phyloP scores from a whole-genome alignment of 2,888 invertebrate species.

The Cheilosia grossa region DNA sequence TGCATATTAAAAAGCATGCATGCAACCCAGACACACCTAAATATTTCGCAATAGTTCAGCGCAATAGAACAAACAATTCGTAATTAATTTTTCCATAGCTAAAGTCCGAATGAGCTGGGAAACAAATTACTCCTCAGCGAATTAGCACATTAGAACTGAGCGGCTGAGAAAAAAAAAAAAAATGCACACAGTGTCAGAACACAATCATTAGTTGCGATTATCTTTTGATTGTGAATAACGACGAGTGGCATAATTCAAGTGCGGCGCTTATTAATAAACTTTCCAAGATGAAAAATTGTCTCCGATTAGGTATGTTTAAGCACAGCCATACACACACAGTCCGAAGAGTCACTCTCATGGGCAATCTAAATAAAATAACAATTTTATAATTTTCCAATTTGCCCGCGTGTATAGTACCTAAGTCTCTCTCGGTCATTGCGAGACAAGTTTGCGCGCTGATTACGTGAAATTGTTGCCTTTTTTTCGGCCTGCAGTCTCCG shows the following conservation, averaged over 20 bases:
- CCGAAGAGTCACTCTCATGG: slow-evolving; percentile 15
- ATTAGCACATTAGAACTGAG: slow-evolving; percentile 62
- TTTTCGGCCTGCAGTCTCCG: background rate
- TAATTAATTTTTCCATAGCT: slow-evolving; percentile 56
- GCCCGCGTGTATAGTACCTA: background rate
- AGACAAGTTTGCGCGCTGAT: slow-evolving; percentile 59
- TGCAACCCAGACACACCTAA: slow-evolving; percentile 66
- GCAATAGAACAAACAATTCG: slow-evolving; percentile 54
- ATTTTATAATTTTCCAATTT: slow-evolving; percentile 67
- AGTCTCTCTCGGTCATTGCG: background rate
- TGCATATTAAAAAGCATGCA: slow-evolving; percentile 70
- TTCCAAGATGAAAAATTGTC: slow-evolving; percentile 47
- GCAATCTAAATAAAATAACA: slow-evolving; percentile 66
- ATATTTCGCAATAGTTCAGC: slow-evolving; percentile 47
- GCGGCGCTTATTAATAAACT: slow-evolving; percentile 67
- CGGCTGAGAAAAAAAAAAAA: background rate
- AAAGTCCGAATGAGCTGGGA: slow-evolving; percentile 2
- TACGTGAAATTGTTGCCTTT: slow-evolving; percentile 47
- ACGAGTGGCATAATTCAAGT: slow-evolving; percentile 50
- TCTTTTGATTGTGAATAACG: slow-evolving; percentile 50
- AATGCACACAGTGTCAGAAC: slow-evolving; percentile 15
- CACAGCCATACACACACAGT: slow-evolving; percentile 2
- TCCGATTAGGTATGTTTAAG: slow-evolving; percentile 20
- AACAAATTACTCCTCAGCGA: slow-evolving; percentile 57
- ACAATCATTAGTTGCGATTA: slow-evolving; percentile 69